Evolutionary conservation across 2,888 invertebrate species (phyloP), one percentile per base, ranked within the genome.

Genomic region (Halictus ligatus): DNA sequence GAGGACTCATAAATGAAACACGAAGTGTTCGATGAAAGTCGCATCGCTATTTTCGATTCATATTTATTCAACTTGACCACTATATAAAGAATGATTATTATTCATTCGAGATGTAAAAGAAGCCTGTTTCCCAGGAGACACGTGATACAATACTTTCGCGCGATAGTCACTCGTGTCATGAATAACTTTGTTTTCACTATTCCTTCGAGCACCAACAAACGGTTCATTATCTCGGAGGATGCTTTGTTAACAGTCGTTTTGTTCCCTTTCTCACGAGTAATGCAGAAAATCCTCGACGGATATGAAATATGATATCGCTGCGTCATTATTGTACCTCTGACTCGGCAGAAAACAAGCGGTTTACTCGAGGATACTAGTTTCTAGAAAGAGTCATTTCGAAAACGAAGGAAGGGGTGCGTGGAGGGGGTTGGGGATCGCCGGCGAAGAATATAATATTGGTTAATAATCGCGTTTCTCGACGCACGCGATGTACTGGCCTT

Each of bases 341-440:
- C 60, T 71, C 58, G 78, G 73, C 81, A 60, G 69, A 60, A 86
- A 78, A 81, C 75, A 73, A 81, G 76, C 60, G 69, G 71, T 84
- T 76, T 71, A 79, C 48, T 58, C 13, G 29, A 67, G 46, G 46
- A 72, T 67, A 48, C 64, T 64, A 54, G 35, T 75, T 75, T 15
- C 12, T 40, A 71, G 71, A 71, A 71, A 43, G 71, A n/a, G 5
- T 71, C n/a, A n/a, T 43, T n/a, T n/a, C 7, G 10, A 13, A n/a
- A 43, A n/a, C 40, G 71, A 5, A 43, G 35, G 18, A n/a, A 71
- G 10, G 35, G 35, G 35, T 35, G 35, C 35, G 4, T 35, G 35
- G 35, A 3, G 35, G 29, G 29, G 29, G 29, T 1, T 1, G 5
- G 1, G 71, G 35, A 40, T 69, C 12, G 40, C 21, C 69, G 69